phyloP scores from a whole-genome alignment of 2,888 invertebrate genomes.

The Sabatieria punctata region DNA sequence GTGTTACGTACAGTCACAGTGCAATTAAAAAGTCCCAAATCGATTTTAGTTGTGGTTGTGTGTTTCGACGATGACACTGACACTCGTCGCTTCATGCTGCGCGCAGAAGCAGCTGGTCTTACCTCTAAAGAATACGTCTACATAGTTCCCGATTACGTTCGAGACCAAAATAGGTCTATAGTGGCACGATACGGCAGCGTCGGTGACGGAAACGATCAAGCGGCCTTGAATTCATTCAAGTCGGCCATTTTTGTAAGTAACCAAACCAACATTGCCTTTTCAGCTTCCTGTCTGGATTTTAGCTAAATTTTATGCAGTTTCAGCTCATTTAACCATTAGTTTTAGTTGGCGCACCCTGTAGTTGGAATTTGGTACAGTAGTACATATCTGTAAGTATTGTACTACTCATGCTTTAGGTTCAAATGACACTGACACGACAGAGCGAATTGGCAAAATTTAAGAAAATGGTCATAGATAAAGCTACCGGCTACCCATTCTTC shows the following conservation, averaged over 20 bases:
- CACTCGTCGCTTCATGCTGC: slow-evolving; percentile 6
- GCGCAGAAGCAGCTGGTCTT: slow-evolving; percentile 2
- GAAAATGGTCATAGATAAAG: slow-evolving; percentile 4
- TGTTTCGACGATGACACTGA: slow-evolving; percentile 8
- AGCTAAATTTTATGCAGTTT: no score
- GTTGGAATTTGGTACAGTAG: no score
- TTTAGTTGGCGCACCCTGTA: no score
- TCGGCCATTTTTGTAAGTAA: slow-evolving; percentile 1
- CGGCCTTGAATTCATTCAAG: slow-evolving; percentile 5
- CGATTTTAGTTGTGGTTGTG: slow-evolving; percentile 7
- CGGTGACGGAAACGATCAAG: no score
- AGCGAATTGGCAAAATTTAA: slow-evolving; percentile 8
- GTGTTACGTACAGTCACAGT: no score
- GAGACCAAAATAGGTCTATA: slow-evolving; percentile 6
- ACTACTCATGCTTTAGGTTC: slow-evolving; percentile 6
- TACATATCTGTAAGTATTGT: no score
- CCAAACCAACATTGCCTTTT: no score
- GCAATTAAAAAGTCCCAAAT: no score
- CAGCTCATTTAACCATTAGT: no score
- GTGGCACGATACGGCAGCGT: no score
- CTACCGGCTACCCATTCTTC: slow-evolving; percentile 5
- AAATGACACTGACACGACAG: slow-evolving; percentile 1
- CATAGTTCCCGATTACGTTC: slow-evolving; percentile 8
- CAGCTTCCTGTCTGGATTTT: no score
- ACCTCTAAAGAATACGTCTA: slow-evolving; percentile 5